Evolutionary conservation across 2,113 vertebrate species (phyloP).

Genomic region (Gymnocephalus cernua): DNA sequence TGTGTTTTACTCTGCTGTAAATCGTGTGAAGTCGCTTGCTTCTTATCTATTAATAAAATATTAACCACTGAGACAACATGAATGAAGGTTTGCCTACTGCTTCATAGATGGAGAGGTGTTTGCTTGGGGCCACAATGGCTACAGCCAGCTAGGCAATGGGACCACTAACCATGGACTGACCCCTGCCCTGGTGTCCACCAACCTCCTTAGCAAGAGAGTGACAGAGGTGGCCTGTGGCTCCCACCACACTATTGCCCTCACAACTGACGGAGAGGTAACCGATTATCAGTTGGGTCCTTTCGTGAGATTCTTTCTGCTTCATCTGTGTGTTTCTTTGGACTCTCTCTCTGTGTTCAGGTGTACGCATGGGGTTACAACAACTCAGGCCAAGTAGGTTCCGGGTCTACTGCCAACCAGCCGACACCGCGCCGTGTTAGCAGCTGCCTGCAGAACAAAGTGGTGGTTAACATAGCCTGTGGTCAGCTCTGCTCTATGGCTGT

Average conservation of each 20-base stretch:
- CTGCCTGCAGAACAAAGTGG: constrained; percentile 95
- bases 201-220: constrained; percentile 93
- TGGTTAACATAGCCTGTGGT: constrained; percentile 94
- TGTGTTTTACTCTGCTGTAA: neutral
- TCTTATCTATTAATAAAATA: constrained; percentile 33
- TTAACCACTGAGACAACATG: constrained; percentile 52
- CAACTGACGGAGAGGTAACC: constrained; percentile 94
- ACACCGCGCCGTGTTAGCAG: constrained; percentile 95
- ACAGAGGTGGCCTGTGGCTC: constrained; percentile 96
- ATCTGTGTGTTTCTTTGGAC: neutral
- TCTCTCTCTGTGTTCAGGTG: constrained; percentile 84
- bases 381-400: constrained; percentile 97
- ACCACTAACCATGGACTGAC: constrained; percentile 92
- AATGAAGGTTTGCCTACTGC: constrained; percentile 43
- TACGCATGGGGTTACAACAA: constrained; percentile 99
- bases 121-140: constrained; percentile 98
- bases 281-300: neutral
- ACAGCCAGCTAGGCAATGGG: constrained; percentile 96
- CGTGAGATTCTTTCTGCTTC: neutral
- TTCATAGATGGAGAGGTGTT: constrained; percentile 95
- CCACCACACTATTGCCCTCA: constrained; percentile 95
- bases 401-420: constrained; percentile 96
- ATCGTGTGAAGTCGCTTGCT: neutral
- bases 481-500: constrained; percentile 99
- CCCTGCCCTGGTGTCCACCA: constrained; percentile 95